Evolutionary conservation across 92 coral and sea anemone species (phyloP).

Genomic region (Epizoanthus rinbou): DNA sequence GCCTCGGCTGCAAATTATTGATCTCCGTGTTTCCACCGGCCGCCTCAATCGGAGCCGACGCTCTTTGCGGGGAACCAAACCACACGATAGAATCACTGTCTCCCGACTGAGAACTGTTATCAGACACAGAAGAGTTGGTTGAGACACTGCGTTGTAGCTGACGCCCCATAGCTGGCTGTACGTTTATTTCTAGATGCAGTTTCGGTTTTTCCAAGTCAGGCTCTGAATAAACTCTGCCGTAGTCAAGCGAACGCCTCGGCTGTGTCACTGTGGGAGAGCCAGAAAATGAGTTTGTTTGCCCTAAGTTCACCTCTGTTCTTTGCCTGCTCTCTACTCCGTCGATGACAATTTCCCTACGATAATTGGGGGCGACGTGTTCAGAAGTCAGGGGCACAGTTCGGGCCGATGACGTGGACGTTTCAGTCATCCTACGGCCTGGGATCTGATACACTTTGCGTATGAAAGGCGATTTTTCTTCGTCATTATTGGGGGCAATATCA

Average conservation of each 20-base stretch:
- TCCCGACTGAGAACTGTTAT: too few relatives aligned
- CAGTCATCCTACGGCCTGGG: background rate
- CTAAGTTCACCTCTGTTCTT: background rate
- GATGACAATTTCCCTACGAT: background rate
- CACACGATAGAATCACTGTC: background rate
- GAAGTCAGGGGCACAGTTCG: background rate
- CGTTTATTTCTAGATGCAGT: conserved; percentile 5
- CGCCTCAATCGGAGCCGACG: background rate
- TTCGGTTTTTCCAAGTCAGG: background rate
- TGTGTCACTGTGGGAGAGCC: background rate
- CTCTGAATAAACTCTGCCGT: background rate
- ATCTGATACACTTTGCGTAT: conserved; percentile 40
- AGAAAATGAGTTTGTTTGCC: background rate
- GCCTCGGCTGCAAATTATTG: background rate
- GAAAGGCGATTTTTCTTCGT: conserved; percentile 31
- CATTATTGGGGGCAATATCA: conserved; percentile 14
- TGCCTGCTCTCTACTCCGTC: background rate
- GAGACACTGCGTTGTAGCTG: conserved; percentile 15
- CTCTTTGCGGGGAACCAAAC: background rate
- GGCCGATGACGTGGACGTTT: background rate
- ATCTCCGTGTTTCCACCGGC: background rate
- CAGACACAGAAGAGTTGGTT: background rate
- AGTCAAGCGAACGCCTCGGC: background rate
- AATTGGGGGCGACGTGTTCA: background rate
- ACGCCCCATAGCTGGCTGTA: background rate